phyloP scores from a whole-genome alignment of 1,140 invertebrate genomes.

The Lineus longissimus region DNA sequence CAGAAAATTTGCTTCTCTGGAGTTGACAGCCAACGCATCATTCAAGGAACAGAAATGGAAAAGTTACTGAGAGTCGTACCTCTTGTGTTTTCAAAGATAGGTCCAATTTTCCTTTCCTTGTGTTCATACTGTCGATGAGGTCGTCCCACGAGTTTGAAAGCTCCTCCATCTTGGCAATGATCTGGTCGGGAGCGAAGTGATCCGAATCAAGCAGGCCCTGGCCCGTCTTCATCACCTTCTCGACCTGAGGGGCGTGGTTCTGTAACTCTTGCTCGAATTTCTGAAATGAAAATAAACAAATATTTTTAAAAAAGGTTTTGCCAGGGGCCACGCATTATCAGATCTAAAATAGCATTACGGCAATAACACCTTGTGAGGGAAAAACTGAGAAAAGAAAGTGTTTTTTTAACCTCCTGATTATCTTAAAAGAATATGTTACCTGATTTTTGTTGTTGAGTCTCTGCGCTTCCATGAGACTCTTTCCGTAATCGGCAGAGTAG shows the following conservation, averaged over 20 bases:
- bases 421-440: constrained; percentile 34
- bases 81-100: constrained; percentile 83
- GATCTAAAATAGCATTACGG: constrained; percentile 79
- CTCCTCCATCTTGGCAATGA: constrained; percentile 70
- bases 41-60: too few species aligned
- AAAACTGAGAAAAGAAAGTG: too few species aligned
- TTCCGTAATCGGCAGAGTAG: constrained; percentile 63
- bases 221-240: constrained; percentile 81
- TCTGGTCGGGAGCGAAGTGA: constrained; percentile 85
- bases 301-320: not conserved
- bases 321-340: constrained; percentile 58
- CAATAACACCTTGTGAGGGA: too few species aligned
- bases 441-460: constrained; percentile 88
- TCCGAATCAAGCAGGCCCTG: constrained; percentile 94
- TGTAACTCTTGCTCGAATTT: constrained; percentile 71
- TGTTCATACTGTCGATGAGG: constrained; percentile 69
- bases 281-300: constrained; percentile 62
- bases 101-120: constrained; percentile 74
- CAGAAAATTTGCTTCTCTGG: too few species aligned
- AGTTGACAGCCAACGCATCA: too few species aligned
- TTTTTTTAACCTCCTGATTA: too few species aligned
- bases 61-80: constrained; percentile 31
- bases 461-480: constrained; percentile 87
- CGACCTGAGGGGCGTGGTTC: constrained; percentile 93
- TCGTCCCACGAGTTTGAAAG: constrained; percentile 81